phyloP scores from a whole-genome alignment of 2,113 vertebrate genomes.

The Mustela nigripes region DNA sequence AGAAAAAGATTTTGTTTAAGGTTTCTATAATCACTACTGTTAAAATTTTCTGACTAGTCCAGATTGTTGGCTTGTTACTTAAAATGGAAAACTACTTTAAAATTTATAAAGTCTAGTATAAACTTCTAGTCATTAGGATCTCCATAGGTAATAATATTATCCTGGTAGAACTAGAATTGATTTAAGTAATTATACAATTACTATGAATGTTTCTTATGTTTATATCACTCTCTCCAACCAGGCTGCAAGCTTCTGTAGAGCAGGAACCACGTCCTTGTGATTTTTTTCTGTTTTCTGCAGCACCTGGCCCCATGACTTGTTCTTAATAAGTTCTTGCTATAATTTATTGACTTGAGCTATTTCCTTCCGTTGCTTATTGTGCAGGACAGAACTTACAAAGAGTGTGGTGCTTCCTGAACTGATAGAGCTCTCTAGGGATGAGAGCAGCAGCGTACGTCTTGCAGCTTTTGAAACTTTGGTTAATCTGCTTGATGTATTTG shows the following conservation, averaged over 20 bases:
- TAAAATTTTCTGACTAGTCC: not conserved
- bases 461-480: conserved; percentile 96
- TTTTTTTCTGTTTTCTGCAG: not conserved
- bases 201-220: not conserved
- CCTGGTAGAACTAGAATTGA: not conserved
- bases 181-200: not conserved
- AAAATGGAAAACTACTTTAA: not conserved
- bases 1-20: not conserved
- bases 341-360: conserved; percentile 39
- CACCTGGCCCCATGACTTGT: not conserved
- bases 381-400: conserved; percentile 94
- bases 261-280: not conserved
- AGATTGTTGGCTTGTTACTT: conserved; percentile 2
- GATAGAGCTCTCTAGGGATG: conserved; percentile 93
- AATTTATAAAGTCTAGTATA: conserved; percentile 1
- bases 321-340: not conserved
- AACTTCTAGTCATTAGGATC: not conserved
- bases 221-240: not conserved
- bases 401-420: conserved; percentile 94
- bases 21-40: not conserved
- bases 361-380: conserved; percentile 68
- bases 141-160: not conserved
- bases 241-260: not conserved
- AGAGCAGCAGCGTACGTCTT: conserved; percentile 93
- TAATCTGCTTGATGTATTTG: conserved; percentile 94